phyloP scores from a whole-genome alignment of 2,888 invertebrate species.

The Drosophila neonasuta region DNA sequence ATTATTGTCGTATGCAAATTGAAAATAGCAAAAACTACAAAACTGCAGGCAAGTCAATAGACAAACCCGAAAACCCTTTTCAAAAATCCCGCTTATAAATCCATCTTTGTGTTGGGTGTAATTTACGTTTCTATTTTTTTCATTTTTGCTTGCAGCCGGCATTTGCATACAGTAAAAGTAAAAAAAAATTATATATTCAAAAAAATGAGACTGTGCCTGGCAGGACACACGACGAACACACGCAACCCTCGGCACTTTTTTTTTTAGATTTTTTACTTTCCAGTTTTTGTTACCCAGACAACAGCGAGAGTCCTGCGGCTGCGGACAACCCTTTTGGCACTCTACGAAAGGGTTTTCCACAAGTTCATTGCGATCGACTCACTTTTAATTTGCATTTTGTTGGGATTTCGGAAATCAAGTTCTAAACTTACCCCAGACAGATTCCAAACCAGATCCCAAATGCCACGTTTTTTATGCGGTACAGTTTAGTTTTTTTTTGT shows the following conservation, averaged over 20 bases:
- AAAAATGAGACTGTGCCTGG: slow-evolving; percentile 68
- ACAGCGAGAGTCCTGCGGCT: slow-evolving; percentile 67
- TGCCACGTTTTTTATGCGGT: slow-evolving; percentile 53
- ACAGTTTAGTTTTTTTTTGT: slow-evolving; percentile 62
- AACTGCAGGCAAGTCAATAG: slow-evolving; percentile 55
- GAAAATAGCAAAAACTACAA: slow-evolving; percentile 35
- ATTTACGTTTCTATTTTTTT: slow-evolving; percentile 34
- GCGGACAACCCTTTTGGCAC: slow-evolving; percentile 77
- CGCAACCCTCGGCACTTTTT: slow-evolving; percentile 64
- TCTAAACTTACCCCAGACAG: slow-evolving; percentile 69
- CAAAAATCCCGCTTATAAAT: slow-evolving; percentile 46
- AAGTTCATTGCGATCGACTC: slow-evolving; percentile 48
- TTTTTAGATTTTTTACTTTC: slow-evolving; percentile 34
- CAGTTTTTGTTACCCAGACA: slow-evolving; percentile 64
- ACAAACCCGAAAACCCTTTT: slow-evolving; percentile 52
- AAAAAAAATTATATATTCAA: slow-evolving; percentile 65
- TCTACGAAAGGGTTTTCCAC: slow-evolving; percentile 71
- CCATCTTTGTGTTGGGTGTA: slow-evolving; percentile 42
- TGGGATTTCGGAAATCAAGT: slow-evolving; percentile 73
- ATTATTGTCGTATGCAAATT: slow-evolving; percentile 65
- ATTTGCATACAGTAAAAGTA: slow-evolving; percentile 66
- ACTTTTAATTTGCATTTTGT: slow-evolving; percentile 81
- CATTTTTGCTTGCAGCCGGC: slow-evolving; percentile 42
- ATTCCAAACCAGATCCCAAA: slow-evolving; percentile 47
- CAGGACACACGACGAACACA: slow-evolving; percentile 70